Percentiles rank a stretch among this genome's conserved stretches.
Evolutionary conservation across 2,797 vertebrate species (phyloP).

Genomic region (Takifugu rubripes): DNA sequence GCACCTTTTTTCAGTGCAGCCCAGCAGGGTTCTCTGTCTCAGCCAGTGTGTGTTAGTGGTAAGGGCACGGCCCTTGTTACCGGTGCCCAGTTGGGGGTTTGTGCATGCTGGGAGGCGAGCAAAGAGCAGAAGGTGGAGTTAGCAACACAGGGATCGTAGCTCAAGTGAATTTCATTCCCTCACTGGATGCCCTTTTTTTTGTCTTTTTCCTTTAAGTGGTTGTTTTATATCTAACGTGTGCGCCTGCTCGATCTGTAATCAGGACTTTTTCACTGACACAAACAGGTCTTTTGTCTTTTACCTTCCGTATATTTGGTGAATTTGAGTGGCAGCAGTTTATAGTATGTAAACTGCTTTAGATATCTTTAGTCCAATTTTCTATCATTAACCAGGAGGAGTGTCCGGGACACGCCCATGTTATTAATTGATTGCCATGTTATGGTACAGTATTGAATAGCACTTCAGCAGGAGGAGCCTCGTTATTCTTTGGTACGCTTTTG

Average conservation of each 20-base stretch:
- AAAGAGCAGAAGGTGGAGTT: slow-evolving; percentile 42
- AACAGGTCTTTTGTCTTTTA: not conserved
- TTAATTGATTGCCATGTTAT: slow-evolving; percentile 62
- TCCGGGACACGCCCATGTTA: slow-evolving; percentile 17
- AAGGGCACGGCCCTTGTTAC: slow-evolving; percentile 61
- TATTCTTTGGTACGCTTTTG: slow-evolving; percentile 58
- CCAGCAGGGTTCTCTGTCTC: slow-evolving; percentile 43
- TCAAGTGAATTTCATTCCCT: slow-evolving; percentile 46
- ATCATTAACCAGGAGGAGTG: not conserved
- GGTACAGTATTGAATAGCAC: slow-evolving; percentile 50
- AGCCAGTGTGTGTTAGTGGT: slow-evolving; percentile 33
- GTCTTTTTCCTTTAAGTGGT: slow-evolving; percentile 4
- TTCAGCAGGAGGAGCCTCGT: slow-evolving; percentile 47
- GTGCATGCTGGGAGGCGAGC: slow-evolving; percentile 46
- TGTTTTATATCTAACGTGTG: slow-evolving; percentile 11
- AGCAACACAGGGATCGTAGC: slow-evolving; percentile 37
- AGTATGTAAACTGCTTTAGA: no score
- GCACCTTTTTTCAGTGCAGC: slow-evolving; percentile 36
- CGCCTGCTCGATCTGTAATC: not conserved
- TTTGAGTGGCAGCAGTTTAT: no score
- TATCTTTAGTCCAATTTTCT: not conserved
- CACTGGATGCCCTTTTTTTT: slow-evolving; percentile 15
- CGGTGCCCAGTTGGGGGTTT: slow-evolving; percentile 41
- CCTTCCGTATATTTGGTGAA: not conserved
- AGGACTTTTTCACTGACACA: no score